phyloP scores from a whole-genome alignment of 2,113 vertebrate species.

The Thomomys bottae region DNA sequence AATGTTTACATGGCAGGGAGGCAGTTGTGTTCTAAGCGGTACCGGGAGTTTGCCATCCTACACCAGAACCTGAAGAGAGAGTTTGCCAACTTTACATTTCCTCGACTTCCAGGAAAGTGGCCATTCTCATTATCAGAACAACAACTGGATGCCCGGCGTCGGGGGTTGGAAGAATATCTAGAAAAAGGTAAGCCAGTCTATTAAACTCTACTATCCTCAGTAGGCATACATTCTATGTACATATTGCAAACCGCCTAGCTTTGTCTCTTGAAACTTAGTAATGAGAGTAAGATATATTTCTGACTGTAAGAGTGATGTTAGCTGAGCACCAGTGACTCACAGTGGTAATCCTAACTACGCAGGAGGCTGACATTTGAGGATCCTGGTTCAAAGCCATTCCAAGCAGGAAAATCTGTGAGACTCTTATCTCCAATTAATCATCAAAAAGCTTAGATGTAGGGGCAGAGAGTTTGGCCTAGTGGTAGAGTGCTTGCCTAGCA shows the following conservation, averaged over 20 bases:
- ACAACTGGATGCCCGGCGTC: conserved; percentile 93
- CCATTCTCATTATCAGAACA: conserved; percentile 97
- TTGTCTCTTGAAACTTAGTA: not conserved
- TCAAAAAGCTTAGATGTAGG: no score
- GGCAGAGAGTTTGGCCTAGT: no score
- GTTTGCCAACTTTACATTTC: conserved; percentile 95
- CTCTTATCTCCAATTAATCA: no score
- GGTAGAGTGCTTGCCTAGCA: no score
- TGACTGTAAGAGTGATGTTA: not conserved
- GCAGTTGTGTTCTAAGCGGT: conserved; percentile 97
- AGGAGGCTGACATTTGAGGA: no score
- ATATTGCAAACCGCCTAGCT: not conserved
- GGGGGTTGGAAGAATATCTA: conserved; percentile 96
- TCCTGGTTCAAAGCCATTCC: no score
- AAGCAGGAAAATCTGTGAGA: no score
- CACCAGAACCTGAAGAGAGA: conserved; percentile 98
- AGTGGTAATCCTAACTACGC: no score
- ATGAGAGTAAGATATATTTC: not conserved
- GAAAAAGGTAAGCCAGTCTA: conserved; percentile 89
- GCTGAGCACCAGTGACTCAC: not conserved
- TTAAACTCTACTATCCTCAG: not conserved
- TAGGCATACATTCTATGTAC: not conserved
- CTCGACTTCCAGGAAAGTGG: conserved; percentile 97
- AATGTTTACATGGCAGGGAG: conserved; percentile 98
- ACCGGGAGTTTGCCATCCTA: conserved; percentile 95